A percentile compares a stretch with the other conserved stretches of the same genome.
Conservation (phyloP, 1,140 invertebrate species). For the Drosophila sp. region DNA sequence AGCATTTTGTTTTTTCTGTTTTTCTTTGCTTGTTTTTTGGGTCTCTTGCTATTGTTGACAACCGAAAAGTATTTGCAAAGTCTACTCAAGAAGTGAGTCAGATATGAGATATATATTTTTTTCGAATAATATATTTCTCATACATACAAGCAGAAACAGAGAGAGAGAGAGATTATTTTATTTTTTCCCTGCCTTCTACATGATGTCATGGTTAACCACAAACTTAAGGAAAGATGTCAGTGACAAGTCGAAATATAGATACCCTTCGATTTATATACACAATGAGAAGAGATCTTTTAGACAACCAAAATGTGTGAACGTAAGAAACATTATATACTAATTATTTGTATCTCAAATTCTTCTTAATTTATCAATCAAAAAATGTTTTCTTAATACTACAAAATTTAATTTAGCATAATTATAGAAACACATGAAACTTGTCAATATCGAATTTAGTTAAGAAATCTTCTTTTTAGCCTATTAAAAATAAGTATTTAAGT, state of each 20-base stretch:
- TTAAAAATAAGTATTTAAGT: too few relatives aligned
- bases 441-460: too few relatives aligned
- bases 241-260: slow-evolving; percentile 10
- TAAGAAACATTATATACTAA: too few relatives aligned
- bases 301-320: too few relatives aligned
- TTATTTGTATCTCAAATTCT: too few relatives aligned
- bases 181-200: slow-evolving; percentile 10
- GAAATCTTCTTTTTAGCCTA: too few relatives aligned
- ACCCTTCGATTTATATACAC: neutral
- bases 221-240: slow-evolving; percentile 16
- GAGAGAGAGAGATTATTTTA: neutral
- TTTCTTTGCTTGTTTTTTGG: slow-evolving; percentile 8
- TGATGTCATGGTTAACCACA: slow-evolving; percentile 45
- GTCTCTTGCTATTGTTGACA: slow-evolving; percentile 40
- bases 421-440: too few relatives aligned
- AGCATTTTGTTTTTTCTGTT: slow-evolving; percentile 51
- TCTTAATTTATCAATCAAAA: too few relatives aligned
- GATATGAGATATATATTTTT: slow-evolving; percentile 28
- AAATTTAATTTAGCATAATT: too few relatives aligned
- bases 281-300: neutral
- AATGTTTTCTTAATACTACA: too few relatives aligned
- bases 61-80: slow-evolving; percentile 57
- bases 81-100: slow-evolving; percentile 52
- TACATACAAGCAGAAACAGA: neutral
- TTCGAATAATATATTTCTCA: slow-evolving; percentile 22